A percentile compares a stretch with the other conserved stretches of the same genome.
Conservation (phyloP, 2,113 vertebrate species). For the Aspiorhynchus laticeps region DNA sequence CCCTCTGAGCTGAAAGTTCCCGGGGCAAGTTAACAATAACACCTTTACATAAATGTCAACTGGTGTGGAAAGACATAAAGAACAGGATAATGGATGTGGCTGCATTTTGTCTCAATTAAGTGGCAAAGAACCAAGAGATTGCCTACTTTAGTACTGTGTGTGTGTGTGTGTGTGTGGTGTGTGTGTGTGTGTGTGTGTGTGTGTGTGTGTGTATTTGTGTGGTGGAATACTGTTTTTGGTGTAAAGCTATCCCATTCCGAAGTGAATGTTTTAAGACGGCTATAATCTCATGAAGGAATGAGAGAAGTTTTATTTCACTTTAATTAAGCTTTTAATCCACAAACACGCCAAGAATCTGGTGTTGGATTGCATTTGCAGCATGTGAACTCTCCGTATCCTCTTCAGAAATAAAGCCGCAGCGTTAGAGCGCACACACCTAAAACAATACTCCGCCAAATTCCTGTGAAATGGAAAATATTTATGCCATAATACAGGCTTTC, state of each 20-base stretch:
- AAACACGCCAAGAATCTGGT: constrained; percentile 45
- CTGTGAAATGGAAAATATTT: constrained; percentile 25
- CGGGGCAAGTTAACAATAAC: constrained; percentile 51
- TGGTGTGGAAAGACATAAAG: constrained; percentile 47
- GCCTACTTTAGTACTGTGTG: background rate
- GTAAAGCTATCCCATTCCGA: background rate
- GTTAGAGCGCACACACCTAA: constrained; percentile 1
- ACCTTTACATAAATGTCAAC: constrained; percentile 49
- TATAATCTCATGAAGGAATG: constrained; percentile 11
- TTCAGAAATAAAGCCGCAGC: constrained; percentile 25
- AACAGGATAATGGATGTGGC: constrained; percentile 34
- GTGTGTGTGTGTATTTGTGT: constrained; percentile 26
- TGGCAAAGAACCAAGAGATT: background rate
- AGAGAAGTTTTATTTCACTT: constrained; percentile 41
- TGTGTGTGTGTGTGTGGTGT: constrained; percentile 24
- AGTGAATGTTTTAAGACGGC: background rate
- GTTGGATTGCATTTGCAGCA: constrained; percentile 33
- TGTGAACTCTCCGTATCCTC: constrained; percentile 31
- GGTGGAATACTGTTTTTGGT: constrained; percentile 11
- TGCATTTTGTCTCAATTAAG: background rate
- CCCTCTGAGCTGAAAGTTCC: constrained; percentile 41
- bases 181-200: constrained; percentile 6
- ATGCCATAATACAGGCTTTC: constrained; percentile 6
- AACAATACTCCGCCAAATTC: constrained; percentile 33
- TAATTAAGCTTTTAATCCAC: constrained; percentile 47